Evolutionary conservation across 2,113 vertebrate genomes (phyloP), one percentile per base, ranked within the genome.

Genomic region (Indri indri): DNA sequence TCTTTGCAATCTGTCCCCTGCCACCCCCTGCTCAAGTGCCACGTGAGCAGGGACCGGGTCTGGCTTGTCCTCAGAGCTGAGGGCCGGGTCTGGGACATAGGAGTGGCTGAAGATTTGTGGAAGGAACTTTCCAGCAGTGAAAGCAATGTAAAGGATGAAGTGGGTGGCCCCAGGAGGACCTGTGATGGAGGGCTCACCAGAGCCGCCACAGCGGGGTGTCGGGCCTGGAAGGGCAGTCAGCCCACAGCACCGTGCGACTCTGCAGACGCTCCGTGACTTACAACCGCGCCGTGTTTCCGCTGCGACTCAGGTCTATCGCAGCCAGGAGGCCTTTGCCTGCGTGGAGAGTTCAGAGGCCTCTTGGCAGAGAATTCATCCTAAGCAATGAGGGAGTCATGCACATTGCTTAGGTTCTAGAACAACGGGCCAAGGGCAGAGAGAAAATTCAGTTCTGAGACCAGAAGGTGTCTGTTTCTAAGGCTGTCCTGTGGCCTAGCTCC

Each of bases 61-160:
- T 54, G 23, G 13, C 47, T 73, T 52, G 18, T 92, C 18, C 66
- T 50, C 50, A 70, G 40, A 45, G 81, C 1, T 30, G 8, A 94
- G 34, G 65, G 37, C 59, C 10, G 1, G 18, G 23, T 40, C 25
- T 74, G 84, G 34, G 57, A 61, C 18, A 70, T 45, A 61, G 23
- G n/a, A 45, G 74, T 14, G 14, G 40, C 30, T 81, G 52, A 88
- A 94, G 34, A 71, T 61, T 10, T 81, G 10, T 76, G 59, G 14
- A 94, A 47, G 82, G 37, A 83, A n/a, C 25, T 92, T 88, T 37
- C 45, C 12, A 88, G 13, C n/a, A n/a, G 57, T 66, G 47, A 94
- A 34, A 81, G 32, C 92, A 81, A 54, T 34, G 77, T 80, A 45
- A 54, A 40, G 74, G 65, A 25, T 54, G 57, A 79, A 84, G 66